Conservation (phyloP, 2,888 invertebrate species). For the Plebejus argus region DNA sequence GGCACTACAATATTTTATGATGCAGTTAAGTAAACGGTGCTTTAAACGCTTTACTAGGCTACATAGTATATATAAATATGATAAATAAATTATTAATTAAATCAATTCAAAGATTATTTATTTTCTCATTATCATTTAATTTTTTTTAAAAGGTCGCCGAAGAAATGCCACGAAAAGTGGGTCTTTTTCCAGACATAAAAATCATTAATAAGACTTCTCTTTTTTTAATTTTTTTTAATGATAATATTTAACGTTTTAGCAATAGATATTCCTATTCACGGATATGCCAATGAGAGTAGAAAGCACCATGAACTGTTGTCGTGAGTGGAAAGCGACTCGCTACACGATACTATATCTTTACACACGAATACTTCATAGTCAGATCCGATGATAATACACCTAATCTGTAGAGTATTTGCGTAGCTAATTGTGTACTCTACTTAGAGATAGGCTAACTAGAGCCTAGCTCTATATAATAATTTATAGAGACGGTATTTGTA, state of each 20-base stretch:
- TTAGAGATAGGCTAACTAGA: neutral
- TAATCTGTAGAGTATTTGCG: neutral
- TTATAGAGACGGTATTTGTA: neutral
- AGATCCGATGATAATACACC: slow-evolving; percentile 14
- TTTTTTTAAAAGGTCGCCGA: too few species aligned
- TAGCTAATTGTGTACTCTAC: neutral
- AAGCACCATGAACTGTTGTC: slow-evolving; percentile 68
- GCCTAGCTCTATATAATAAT: neutral
- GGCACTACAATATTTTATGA: neutral
- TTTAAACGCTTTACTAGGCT: neutral
- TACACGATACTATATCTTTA: slow-evolving; percentile 50
- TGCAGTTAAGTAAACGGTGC: neutral
- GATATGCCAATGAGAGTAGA: slow-evolving; percentile 50
- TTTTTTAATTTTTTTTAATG: too few species aligned
- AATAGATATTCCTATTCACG: neutral
- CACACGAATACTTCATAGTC: neutral
- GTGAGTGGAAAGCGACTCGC: slow-evolving; percentile 67
- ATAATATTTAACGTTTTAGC: too few species aligned
- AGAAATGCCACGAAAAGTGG: too few species aligned
- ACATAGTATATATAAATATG: too few species aligned
- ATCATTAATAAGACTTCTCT: too few species aligned
- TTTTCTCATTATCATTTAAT: too few species aligned
- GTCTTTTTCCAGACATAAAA: too few species aligned
- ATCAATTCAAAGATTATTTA: too few species aligned
- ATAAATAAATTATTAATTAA: too few species aligned